Percentiles rank a stretch among this genome's conserved stretches.
Evolutionary conservation across 2,113 vertebrate genomes (phyloP).

Genomic region (Myrmecophaga tridactyla): DNA sequence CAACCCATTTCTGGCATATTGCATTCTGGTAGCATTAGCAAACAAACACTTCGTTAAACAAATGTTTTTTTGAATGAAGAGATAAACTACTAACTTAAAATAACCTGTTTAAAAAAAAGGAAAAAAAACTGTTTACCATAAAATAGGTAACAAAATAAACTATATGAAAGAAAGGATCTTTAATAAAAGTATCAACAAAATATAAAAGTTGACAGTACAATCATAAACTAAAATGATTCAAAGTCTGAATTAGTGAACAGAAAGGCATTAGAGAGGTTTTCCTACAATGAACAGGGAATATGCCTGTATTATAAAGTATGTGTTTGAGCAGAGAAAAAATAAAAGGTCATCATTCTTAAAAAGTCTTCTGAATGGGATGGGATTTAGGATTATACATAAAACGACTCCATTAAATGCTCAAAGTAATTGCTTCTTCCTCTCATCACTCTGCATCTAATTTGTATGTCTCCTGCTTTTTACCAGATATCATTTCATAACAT

Average conservation of each 20-base stretch:
- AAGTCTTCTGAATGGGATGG: background rate
- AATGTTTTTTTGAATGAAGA: background rate
- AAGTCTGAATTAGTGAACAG: background rate
- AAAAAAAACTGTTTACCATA: background rate
- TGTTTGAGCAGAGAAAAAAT: background rate
- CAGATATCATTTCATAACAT: background rate
- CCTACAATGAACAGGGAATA: background rate
- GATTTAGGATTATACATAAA: background rate
- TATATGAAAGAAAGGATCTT: background rate
- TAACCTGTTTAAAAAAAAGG: background rate
- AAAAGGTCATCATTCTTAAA: background rate
- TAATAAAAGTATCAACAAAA: background rate
- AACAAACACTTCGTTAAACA: background rate
- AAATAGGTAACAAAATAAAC: no score
- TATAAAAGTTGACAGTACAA: background rate
- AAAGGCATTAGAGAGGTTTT: background rate
- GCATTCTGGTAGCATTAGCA: no score
- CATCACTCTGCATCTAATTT: background rate
- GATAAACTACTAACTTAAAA: background rate
- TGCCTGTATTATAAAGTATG: background rate
- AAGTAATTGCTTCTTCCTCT: background rate
- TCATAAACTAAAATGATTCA: background rate
- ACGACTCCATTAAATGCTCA: background rate
- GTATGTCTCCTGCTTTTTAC: background rate
- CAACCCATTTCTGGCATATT: no score